Base-by-base conservation (phyloP, 2,888 invertebrate genomes). In the Calameuta idolon region DNA sequence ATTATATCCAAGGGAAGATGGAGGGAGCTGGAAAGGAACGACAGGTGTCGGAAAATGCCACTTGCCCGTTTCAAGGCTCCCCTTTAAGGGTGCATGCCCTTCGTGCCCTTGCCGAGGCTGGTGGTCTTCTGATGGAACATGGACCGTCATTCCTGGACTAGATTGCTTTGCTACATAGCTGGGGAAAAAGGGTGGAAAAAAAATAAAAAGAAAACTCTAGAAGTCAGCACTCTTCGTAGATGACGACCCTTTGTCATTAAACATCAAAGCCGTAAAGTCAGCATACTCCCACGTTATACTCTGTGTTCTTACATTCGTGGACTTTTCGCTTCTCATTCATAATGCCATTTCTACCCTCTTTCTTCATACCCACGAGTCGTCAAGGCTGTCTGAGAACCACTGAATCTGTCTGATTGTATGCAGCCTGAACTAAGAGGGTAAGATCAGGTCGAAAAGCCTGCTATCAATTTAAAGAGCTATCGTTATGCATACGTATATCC, bases 181-280 rank as follows among this genome's bases (percentile, higher is more conserved):
- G 71, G 31, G 31, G 9, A 23, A 33, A 34, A 33, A 74, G 37
- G 74, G 35, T 74, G 74, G 71, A 23, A 31, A 33, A 74, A 30
- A 30, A 30, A 34, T 2, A 33, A 30, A 74, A 34, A 74, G 35
- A 1, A n/a, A 30, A 1, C 31, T 34, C 30, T 74, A 23, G 74
- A 34, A 30, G 33, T 33, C 30, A 34, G 74, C 74, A 23, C 74
- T 79, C 78, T 77, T 78, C 69, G 79, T 73, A 76, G 80, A 78
- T 73, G 75, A 73, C 74, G 79, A 80, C 75, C 77, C 79, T 80
- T 79, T 81, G 77, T 79, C 80, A 79, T 82, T 79, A 73, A 75
- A 84, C 84, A 82, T 83, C 83, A 82, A 85, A 85, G 83, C 55
- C 23, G 9, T 55, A 23, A 23, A 55, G 55, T 55, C 55, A 23